Conservation (phyloP, 1,140 invertebrate species). For the Stegodyphus mimosarum region DNA sequence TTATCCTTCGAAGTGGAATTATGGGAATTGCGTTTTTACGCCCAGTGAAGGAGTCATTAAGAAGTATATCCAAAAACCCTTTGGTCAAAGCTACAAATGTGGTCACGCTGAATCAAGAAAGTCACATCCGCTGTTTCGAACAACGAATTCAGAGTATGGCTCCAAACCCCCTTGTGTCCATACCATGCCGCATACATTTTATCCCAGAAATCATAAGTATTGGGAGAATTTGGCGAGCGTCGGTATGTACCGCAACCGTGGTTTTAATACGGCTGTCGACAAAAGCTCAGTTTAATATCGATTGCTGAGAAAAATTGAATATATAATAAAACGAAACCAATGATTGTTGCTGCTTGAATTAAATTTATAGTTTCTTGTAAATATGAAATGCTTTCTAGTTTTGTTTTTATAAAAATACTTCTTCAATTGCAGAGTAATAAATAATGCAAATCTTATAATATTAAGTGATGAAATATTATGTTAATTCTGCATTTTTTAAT, state of each 20-base stretch:
- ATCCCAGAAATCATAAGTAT: slow-evolving; percentile 61
- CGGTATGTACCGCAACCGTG: slow-evolving; percentile 38
- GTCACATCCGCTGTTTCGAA: slow-evolving; percentile 63
- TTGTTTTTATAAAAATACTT: no score
- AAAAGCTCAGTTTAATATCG: background rate
- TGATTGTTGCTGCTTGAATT: no score
- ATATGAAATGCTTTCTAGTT: no score
- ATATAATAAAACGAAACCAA: no score
- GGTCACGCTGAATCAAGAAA: slow-evolving; percentile 16
- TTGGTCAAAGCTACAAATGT: background rate
- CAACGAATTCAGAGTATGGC: slow-evolving; percentile 62
- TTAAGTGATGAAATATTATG: no score
- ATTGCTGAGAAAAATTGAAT: no score
- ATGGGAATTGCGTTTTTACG: slow-evolving; percentile 36
- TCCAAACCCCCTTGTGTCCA: slow-evolving; percentile 64
- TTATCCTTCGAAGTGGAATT: slow-evolving; percentile 23
- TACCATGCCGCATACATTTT: slow-evolving; percentile 63
- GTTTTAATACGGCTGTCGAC: slow-evolving; percentile 40
- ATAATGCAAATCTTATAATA: no score
- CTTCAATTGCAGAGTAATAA: no score
- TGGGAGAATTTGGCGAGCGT: slow-evolving; percentile 46
- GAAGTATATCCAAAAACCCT: background rate
- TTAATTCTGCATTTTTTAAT: no score
- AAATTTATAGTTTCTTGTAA: no score
- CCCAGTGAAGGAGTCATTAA: background rate